phyloP scores from a whole-genome alignment of 2,113 vertebrate genomes.

The Delphinus delphis region DNA sequence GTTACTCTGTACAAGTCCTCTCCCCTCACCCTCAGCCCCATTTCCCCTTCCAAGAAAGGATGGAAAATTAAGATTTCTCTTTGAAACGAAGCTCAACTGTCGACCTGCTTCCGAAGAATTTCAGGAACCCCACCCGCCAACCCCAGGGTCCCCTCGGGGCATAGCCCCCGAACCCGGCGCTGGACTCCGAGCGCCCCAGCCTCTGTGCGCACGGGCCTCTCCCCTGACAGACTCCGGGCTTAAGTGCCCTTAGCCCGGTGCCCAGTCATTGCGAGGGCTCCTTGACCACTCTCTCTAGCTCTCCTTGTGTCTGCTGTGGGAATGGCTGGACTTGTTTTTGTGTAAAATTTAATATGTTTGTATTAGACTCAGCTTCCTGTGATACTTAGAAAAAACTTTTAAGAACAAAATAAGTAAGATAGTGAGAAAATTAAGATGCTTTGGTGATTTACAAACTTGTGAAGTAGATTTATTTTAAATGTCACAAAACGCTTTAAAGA shows the following conservation, averaged over 20 bases:
- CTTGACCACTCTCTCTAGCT: background rate
- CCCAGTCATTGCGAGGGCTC: background rate
- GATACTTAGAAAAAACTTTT: conserved; percentile 45
- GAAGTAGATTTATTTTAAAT: background rate
- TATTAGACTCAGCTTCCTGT: background rate
- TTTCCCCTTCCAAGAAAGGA: background rate
- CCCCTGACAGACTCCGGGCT: background rate
- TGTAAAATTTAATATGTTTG: conserved; percentile 31
- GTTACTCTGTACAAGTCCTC: rapidly evolving
- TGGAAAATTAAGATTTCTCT: background rate
- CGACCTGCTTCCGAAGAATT: too few species aligned
- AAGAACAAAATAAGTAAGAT: background rate
- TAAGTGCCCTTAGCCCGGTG: background rate
- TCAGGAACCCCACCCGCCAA: too few species aligned
- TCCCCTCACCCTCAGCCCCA: background rate
- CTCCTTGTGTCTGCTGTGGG: background rate
- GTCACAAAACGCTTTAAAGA: conserved; percentile 41
- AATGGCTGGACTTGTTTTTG: background rate
- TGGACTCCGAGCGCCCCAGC: background rate
- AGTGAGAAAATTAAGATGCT: conserved; percentile 18
- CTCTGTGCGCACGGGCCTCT: background rate
- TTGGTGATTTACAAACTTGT: background rate
- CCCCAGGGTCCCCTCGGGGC: background rate
- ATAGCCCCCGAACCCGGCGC: background rate
- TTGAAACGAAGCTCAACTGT: background rate